Base-by-base conservation (phyloP, 92 coral and sea anemone species). In the Epizoanthus ramosus region DNA sequence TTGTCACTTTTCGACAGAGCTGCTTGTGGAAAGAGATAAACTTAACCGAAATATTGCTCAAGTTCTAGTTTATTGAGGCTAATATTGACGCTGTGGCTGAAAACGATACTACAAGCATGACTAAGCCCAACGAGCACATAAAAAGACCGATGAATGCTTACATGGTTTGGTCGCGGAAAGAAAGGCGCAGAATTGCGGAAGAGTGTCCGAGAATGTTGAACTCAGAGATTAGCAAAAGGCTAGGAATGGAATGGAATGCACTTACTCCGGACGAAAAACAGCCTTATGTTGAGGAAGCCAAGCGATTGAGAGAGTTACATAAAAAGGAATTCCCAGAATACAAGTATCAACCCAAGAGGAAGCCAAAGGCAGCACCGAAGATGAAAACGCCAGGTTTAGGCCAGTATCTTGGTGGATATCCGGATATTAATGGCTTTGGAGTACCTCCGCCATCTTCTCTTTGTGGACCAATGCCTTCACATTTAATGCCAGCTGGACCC, bases 111-210 rank as follows among this genome's bases (percentile, higher is more conserved):
- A 17, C 54, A 18, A 69, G 68, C 24, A 97, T 97, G 99, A 92
- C 99, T 25, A 92, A 94, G 58, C 96, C 98, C 66, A 79, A 74
- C 71, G 98, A 97, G 63, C 99, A 97, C 87, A 97, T 97, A 59
- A 97, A 97, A 80, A 93, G 99, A 64, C 99, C 99, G 16, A 97
- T 97, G 99, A 97, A 97, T 87, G 99, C 99, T 2, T 97, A 97
- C 71, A 97, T 97, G 99, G 99, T 97, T n/a, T 97, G 99, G 99
- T 97, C 99, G 52, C 90, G 99, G 57, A 97, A 94, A 33, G 99
- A 97, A 73, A 85, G 99, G 57, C 86, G 99, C 66, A 88, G 99
- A 64, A 97, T 97, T 70, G 99, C 99, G 33, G 99, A 97, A 74
- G 99, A 97, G 70, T 97, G 98, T 72, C 99, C 99, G 21, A 83